Evolutionary conservation across 2,797 vertebrate species (phyloP), one percentile per base, ranked within the genome.

Genomic region (Delichon dasypus): DNA sequence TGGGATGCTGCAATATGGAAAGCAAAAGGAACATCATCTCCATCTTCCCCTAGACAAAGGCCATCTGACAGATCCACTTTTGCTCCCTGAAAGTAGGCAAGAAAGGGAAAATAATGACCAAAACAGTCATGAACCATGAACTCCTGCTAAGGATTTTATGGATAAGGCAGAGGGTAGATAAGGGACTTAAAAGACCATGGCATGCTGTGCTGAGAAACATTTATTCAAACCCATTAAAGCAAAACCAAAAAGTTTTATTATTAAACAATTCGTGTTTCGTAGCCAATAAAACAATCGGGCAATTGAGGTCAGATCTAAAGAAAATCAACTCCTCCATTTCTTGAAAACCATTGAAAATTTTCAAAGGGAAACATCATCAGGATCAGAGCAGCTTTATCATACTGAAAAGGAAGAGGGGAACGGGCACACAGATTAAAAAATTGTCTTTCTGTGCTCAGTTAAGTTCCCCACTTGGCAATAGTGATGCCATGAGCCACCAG

Each of bases 121-220:
- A 62, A 76, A 50, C 9, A 32, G n/a, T 66, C 22, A 27, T 40
- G 34, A 73, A 17, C 57, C 58, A 44, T 2, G 19, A 68, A 9
- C 20, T 81, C 22, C 64, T 48, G 6, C 7, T 58, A 48, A 65
- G 34, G 11, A 27, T 47, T 92, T 91, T 67, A 65, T 51, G 40
- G 29, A 73, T 15, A 65, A 77, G 19, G 44, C 25, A 89, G 18
- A 70, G 38, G 15, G 7, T 61, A 61, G 64, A 57, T 47, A 71
- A 40, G 16, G 13, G 22, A 45, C 16, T 10, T 34, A 79, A 78
- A 84, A 45, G 15, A 18, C 13, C 14, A 8, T 8, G 4, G 8
- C 0, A 0, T 60, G 30, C 13, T 89, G 51, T n/a, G 10, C 26
- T 61, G 27, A 42, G 32, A 74, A 77, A 61, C 7, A 5, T 61